These are phyloP conservation scores for Arvicanthis niloticus DNA, from an alignment of 2,113 vertebrate species.

Conservation along the genomic window DNA sequence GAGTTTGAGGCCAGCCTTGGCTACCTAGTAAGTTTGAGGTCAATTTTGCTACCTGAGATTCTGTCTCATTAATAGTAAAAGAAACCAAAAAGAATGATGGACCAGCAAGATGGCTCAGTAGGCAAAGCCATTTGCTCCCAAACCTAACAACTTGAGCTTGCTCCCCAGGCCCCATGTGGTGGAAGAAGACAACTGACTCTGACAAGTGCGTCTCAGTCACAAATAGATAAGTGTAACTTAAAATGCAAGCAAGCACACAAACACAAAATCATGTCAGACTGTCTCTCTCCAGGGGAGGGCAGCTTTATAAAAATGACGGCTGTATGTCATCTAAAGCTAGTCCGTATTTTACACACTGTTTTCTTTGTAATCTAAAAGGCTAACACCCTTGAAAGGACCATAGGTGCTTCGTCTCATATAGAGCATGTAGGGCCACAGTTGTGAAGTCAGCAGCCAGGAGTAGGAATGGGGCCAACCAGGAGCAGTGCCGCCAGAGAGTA, in stretches of 20 bases:
- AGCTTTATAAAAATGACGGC: not conserved
- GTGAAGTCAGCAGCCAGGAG: not conserved
- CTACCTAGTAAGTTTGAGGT: not conserved
- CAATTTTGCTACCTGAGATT: not conserved
- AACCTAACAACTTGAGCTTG: not conserved
- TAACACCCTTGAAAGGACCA: not conserved
- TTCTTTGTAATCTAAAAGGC: not conserved
- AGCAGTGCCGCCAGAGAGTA: not conserved
- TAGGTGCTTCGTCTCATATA: not conserved
- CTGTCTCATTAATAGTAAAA: not conserved
- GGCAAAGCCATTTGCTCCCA: not conserved
- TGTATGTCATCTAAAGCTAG: not conserved
- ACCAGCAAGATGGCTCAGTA: not conserved
- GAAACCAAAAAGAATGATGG: no score
- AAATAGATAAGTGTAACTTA: not conserved
- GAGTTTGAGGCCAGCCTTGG: not conserved
- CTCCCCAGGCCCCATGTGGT: not conserved
- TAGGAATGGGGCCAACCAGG: not conserved
- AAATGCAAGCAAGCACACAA: not conserved
- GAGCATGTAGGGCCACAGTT: not conserved
- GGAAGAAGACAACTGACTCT: not conserved
- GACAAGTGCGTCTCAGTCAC: not conserved
- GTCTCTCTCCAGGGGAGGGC: not conserved
- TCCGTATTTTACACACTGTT: not conserved
- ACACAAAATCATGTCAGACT: not conserved